Evolutionary conservation across 2,888 invertebrate species (phyloP), one percentile per base, ranked within the genome.

Genomic region (Lamproptera curius): DNA sequence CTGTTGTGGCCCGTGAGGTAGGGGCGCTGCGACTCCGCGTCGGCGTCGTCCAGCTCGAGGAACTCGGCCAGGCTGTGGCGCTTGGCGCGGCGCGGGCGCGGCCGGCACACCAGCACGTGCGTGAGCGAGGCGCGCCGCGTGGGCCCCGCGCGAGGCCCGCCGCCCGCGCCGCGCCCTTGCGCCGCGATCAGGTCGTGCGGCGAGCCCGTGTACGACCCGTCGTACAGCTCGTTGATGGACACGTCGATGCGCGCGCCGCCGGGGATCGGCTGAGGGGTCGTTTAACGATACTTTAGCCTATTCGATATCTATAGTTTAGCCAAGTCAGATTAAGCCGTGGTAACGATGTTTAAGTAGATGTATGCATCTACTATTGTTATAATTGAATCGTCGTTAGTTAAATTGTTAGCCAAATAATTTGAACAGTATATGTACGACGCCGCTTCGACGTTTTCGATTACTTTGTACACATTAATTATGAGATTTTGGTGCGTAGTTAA

Each of bases 141-240:
- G 11, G 95, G 36, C 94, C 96, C 11, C 11, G 92, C 92, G 94
- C 42, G 94, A 92, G 92, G 42, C 92, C 58, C 93, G 1, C 93
- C 92, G 6, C 92, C 90, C 88, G 38, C 92, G 90, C 58, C 92
- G 78, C 56, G 94, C 74, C 54, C 94, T 91, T 57, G 95, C 91
- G 57, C 94, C 91, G 94, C 92, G 42, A 95, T 94, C 55, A 96
- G 88, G 77, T 96, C 96, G 70, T 95, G 95, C 0, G 97, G 97
- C 34, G 96, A 96, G 2, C 97, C 97, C 9, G 95, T 94, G 79
- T 97, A 98, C 0, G 97, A 97, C 0, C 97, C 97, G 81, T 98
- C 98, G 80, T 97, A 98, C 52, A 94, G 86, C 76, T 98, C 97
- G 82, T 98, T 98, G 59, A 98, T 95, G 0, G 97, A 95, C 1